phyloP scores from a whole-genome alignment of 2,888 invertebrate genomes.

The Chloromyia formosa region DNA sequence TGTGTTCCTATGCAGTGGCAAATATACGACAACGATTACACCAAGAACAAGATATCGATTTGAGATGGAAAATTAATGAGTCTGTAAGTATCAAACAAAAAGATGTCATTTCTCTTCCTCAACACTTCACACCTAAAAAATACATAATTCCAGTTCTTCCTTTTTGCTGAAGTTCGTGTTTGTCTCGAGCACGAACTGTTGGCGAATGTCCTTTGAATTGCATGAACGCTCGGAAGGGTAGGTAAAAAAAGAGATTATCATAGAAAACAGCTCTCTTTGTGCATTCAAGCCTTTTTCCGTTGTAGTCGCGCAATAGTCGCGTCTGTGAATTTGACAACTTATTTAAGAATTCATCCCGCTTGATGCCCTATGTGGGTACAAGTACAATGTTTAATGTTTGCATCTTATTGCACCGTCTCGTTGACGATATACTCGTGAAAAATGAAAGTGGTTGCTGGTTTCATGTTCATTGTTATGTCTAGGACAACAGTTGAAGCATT shows the following conservation, averaged over 20 bases:
- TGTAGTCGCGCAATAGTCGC: background rate
- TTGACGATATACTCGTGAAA: background rate
- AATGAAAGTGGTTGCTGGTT: background rate
- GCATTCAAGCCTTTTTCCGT: background rate
- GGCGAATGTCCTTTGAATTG: too few species aligned
- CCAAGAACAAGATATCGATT: background rate
- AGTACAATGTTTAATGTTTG: background rate
- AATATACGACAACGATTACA: too few species aligned
- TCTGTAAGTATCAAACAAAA: background rate
- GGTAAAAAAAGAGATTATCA: background rate
- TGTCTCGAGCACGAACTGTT: too few species aligned
- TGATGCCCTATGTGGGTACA: background rate
- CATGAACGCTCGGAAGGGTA: background rate
- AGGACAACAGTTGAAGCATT: background rate
- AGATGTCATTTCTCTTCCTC: background rate
- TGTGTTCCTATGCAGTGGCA: too few species aligned
- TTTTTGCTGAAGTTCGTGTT: too few species aligned
- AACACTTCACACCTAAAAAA: background rate
- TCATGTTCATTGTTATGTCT: conserved; percentile 3
- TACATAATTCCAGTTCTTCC: background rate
- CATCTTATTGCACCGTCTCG: background rate
- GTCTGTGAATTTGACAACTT: background rate
- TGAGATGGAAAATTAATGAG: conserved; percentile 7
- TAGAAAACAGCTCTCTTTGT: conserved; percentile 1
- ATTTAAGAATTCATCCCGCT: background rate